Base-by-base conservation (phyloP, 2,888 invertebrate genomes). In the Entomobrya multifasciata region DNA sequence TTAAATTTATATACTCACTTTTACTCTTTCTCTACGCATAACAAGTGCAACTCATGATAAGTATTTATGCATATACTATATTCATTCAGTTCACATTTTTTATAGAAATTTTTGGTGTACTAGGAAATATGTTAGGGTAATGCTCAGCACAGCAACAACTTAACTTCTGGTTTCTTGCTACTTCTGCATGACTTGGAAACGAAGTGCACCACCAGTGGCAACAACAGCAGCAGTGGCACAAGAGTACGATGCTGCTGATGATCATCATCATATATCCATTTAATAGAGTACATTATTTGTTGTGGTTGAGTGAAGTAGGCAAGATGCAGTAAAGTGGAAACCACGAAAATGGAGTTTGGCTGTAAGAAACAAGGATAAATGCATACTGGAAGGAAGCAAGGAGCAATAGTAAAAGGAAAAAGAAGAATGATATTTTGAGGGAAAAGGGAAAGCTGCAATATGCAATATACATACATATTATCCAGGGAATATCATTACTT, bases 221-320 rank as follows among this genome's bases (percentile, higher is more conserved):
- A n/a, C n/a, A n/a, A 20, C 11, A 11, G 0, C 0, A 13, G 27
- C 27, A 60, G 36, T 65, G 41, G 20, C 22, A 27, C 65, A 17
- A 20, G 20, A 65, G 17, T n/a, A 41, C 1, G 65, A 65, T n/a
- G n/a, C 11, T 13, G 22, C 22, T 17, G 27, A 72, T 47, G 20
- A 72, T 49, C 72, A 49, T 72, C 72, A 30, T 72, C 25, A 25
- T 72, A 20, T 44, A 62, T 67, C 60, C 74, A 47, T 84, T 84
- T 84, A 84, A 84, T 77, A 67, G 41, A 44, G 20, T 17, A 49
- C 55, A 67, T 77, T 84, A 84, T 84, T 84, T 84, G 84, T 84
- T 84, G 84, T 85, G 85, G 85, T 85, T 85, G 85, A 72, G 78
- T 85, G 85, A 85, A 78, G 78, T 78, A 85, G 57, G 85, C 85